Evolutionary conservation across 2,888 invertebrate genomes (phyloP), one percentile per base, ranked within the genome.

Genomic region (Tricholauxania praeusta): DNA sequence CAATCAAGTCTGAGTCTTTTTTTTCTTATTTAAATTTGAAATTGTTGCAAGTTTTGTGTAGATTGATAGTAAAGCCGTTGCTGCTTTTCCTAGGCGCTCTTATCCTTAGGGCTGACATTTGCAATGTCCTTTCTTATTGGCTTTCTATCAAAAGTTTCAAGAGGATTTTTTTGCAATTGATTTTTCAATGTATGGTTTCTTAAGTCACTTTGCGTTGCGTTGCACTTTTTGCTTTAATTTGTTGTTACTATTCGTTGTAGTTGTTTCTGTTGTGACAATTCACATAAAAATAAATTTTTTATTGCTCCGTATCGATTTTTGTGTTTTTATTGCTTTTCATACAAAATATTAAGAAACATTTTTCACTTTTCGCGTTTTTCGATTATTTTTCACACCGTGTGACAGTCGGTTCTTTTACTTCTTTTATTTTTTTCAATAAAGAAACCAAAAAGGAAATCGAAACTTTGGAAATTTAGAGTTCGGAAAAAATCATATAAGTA

Each of bases 241-340:
- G n/a, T 28, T 73, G 32, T 39, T 49, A 63, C 48, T 59, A 28
- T 39, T 49, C 49, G 47, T 48, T 65, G 51, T 28, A 22, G n/a
- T 66, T 65, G 66, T 60, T 63, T n/a, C 15, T 67, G 22, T 71
- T 68, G 62, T 64, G 59, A 32, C 77, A 72, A 74, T 74, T 72
- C 80, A 79, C 80, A 78, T 79, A 78, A 79, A 81, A 80, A 74
- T 73, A 81, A 78, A 77, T 77, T 80, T 81, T 81, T 82, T 67
- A 7, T 49, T 57, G 17, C 15, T 49, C 17, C 49, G 64, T 67
- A 67, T 66, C 52, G 67, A 72, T 72, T 66, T 67, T 66, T 60
- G 48, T 22, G 64, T 49, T 68, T 67, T 48, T 17, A 2, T 22
- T n/a, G 59, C 59, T 19, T 59, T 59, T 59, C 28, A 59, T 28